Evolutionary conservation across 2,797 vertebrate genomes (phyloP).

Genomic region (Takifugu ocellatus): DNA sequence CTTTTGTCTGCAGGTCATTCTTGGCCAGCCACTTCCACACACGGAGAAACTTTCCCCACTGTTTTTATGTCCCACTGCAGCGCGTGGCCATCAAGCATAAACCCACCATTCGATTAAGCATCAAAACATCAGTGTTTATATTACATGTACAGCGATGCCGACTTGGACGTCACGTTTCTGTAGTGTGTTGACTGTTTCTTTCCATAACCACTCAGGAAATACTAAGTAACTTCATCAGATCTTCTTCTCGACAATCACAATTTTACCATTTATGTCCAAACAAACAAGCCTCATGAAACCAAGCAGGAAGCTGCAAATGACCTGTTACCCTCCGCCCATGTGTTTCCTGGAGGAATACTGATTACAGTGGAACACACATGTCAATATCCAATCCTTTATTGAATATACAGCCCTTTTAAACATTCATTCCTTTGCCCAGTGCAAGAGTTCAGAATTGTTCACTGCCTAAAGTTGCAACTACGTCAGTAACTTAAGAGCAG

Average conservation of each 20-base stretch:
- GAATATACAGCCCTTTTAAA: neutral
- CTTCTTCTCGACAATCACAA: slow-evolving; percentile 7
- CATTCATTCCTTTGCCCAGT: neutral
- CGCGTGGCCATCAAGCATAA: neutral
- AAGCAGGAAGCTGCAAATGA: slow-evolving; percentile 26
- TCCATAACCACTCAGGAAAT: too few species aligned
- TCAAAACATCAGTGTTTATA: neutral
- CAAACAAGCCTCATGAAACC: slow-evolving; percentile 22
- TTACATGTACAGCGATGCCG: neutral
- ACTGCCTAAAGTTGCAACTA: neutral
- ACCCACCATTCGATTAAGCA: neutral
- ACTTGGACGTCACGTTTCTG: too few species aligned
- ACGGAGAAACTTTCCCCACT: slow-evolving; percentile 29
- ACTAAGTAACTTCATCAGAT: neutral
- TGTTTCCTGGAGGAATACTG: slow-evolving; percentile 8
- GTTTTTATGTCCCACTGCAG: slow-evolving; percentile 4
- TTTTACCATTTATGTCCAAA: slow-evolving; percentile 34
- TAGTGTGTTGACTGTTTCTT: too few species aligned
- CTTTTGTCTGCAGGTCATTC: slow-evolving; percentile 37
- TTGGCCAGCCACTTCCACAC: slow-evolving; percentile 24
- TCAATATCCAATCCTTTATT: slow-evolving; percentile 1
- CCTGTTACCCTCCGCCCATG: slow-evolving; percentile 25
- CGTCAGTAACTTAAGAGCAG: neutral
- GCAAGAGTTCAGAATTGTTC: neutral
- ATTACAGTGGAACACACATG: neutral